Conservation (phyloP, 2,888 invertebrate species). For the Thera obeliscata region DNA sequence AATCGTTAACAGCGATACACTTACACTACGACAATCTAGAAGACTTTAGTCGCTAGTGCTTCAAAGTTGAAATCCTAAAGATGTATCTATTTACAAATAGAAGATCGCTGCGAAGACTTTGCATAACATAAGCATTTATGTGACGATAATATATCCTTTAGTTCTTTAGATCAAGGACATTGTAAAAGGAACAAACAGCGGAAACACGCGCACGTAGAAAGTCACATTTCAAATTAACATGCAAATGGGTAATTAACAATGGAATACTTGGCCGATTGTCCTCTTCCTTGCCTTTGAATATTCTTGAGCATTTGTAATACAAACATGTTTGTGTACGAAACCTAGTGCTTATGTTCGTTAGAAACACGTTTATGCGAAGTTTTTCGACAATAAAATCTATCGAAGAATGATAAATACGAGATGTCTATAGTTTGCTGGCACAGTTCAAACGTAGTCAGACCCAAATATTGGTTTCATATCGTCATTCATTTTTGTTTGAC, state of each 20-base stretch:
- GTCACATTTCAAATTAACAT: slow-evolving; percentile 36
- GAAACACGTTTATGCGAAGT: not conserved
- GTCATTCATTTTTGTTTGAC: too few species aligned
- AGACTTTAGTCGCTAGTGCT: too few species aligned
- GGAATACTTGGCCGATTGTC: slow-evolving; percentile 24
- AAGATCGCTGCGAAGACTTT: not conserved
- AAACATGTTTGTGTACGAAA: not conserved
- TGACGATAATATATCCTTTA: not conserved
- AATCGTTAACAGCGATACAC: too few species aligned
- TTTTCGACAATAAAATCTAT: not conserved
- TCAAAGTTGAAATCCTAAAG: too few species aligned
- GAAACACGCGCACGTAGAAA: slow-evolving; percentile 29
- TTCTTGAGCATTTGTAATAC: slow-evolving; percentile 6
- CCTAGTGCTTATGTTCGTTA: not conserved
- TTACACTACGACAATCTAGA: too few species aligned
- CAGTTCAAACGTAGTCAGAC: not conserved
- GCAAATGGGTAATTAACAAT: slow-evolving; percentile 40
- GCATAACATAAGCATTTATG: not conserved
- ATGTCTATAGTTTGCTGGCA: too few species aligned
- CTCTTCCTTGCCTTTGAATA: slow-evolving; percentile 30
- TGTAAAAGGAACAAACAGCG: slow-evolving; percentile 16
- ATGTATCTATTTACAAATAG: not conserved
- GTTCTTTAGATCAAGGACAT: slow-evolving; percentile 20
- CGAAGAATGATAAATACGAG: not conserved
- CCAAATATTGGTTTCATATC: too few species aligned